Percentiles rank a stretch among this genome's conserved stretches.
These are phyloP conservation scores for Rhinoptilus africanus DNA, from an alignment of 2,113 vertebrate genomes.

Conservation along the genomic window DNA sequence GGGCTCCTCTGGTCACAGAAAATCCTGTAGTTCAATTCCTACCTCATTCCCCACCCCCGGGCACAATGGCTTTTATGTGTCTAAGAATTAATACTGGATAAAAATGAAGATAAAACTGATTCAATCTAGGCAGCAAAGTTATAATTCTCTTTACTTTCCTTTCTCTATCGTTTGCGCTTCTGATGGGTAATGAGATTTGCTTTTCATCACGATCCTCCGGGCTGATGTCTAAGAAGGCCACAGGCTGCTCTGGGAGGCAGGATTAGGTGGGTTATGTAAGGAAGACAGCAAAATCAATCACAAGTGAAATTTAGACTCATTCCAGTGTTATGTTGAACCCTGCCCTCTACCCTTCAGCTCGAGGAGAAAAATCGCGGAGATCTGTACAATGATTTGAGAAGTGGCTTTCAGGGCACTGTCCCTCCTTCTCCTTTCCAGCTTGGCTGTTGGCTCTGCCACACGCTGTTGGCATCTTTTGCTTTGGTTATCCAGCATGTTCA, in stretches of 20 bases:
- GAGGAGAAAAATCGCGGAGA: neutral
- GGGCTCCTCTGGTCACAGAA: neutral
- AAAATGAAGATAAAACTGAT: neutral
- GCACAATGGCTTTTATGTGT: neutral
- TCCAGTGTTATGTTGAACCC: neutral
- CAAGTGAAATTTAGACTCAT: neutral
- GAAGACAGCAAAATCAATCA: constrained; percentile 16
- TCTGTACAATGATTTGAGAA: neutral
- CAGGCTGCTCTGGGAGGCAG: neutral
- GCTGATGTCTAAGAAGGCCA: neutral
- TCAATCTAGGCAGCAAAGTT: neutral
- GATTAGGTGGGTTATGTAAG: constrained; percentile 34
- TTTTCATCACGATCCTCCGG: neutral
- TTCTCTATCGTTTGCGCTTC: neutral
- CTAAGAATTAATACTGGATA: neutral
- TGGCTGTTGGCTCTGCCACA: neutral
- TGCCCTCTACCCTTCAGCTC: neutral
- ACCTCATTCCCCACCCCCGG: neutral
- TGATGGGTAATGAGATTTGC: constrained; percentile 17
- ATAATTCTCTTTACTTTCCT: neutral
- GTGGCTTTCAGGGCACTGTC: neutral
- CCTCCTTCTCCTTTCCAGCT: neutral
- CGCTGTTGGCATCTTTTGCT: neutral
- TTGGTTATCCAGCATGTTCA: neutral
- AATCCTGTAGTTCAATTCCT: neutral